Conservation (phyloP, 2,888 invertebrate genomes). For the Eucera pruinosa region DNA sequence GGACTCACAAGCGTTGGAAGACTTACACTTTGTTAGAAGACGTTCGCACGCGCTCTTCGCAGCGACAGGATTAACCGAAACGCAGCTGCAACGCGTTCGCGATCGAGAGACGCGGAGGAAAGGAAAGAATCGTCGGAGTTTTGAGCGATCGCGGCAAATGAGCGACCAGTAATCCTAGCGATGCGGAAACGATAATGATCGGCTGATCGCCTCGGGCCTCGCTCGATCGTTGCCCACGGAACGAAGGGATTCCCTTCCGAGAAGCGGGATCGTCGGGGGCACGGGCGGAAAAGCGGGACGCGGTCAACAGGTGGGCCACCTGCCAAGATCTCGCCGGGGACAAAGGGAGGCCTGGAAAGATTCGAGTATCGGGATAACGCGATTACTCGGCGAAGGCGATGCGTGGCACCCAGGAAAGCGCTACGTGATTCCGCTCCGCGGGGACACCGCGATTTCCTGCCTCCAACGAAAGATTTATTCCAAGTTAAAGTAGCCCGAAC, state of each 20-base stretch:
- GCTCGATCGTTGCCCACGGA: neutral
- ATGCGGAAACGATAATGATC: neutral
- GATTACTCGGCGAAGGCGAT: too few species aligned
- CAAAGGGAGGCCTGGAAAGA: conserved; percentile 19
- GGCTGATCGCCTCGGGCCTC: neutral
- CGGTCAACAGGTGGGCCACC: conserved; percentile 60
- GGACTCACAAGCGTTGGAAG: too few species aligned
- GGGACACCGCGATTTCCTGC: conserved; percentile 55
- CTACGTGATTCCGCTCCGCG: conserved; percentile 75
- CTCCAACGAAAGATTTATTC: conserved; percentile 43
- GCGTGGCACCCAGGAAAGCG: conserved; percentile 51
- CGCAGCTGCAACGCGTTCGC: too few species aligned
- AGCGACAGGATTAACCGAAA: too few species aligned
- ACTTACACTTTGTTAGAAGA: too few species aligned
- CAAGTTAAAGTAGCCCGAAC: too few species aligned
- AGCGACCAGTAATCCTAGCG: neutral
- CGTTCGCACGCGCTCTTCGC: too few species aligned
- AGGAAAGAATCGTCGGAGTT: too few species aligned
- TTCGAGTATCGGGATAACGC: conserved; percentile 57
- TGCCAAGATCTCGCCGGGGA: conserved; percentile 21
- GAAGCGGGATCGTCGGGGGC: neutral
- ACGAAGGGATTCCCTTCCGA: neutral
- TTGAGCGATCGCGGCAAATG: neutral
- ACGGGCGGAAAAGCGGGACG: conserved; percentile 43
- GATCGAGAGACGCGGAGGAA: too few species aligned